Conservation (phyloP, 2,888 invertebrate genomes). For the Coelinius sp. region DNA sequence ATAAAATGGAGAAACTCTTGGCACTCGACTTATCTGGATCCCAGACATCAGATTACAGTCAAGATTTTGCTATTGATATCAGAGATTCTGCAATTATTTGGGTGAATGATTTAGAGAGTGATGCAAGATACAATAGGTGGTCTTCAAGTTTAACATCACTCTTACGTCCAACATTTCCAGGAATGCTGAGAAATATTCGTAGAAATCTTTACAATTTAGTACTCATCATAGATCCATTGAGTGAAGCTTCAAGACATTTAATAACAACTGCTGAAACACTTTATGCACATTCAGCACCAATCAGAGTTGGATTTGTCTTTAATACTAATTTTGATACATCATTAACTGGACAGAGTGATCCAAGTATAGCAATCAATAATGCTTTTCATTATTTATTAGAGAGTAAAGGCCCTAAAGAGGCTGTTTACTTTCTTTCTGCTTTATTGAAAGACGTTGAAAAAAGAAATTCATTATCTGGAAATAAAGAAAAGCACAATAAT, state of each 20-base stretch:
- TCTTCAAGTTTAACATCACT: slow-evolving; percentile 90
- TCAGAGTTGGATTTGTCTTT: slow-evolving; percentile 90
- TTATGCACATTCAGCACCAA: slow-evolving; percentile 90
- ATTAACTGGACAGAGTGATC: slow-evolving; percentile 76
- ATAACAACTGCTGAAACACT: slow-evolving; percentile 92
- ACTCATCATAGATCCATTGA: slow-evolving; percentile 88
- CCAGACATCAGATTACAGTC: slow-evolving; percentile 67
- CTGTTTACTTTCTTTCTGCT: slow-evolving; percentile 84
- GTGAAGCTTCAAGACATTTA: slow-evolving; percentile 78
- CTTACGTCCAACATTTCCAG: slow-evolving; percentile 96
- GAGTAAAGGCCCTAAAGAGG: slow-evolving; percentile 81
- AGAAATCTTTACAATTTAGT: slow-evolving; percentile 91
- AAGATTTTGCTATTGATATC: slow-evolving; percentile 94
- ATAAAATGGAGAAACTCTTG: slow-evolving; percentile 77
- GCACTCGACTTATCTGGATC: slow-evolving; percentile 78
- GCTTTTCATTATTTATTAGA: slow-evolving; percentile 92
- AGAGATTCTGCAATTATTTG: slow-evolving; percentile 93
- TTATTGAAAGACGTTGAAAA: slow-evolving; percentile 14
- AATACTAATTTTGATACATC: slow-evolving; percentile 75
- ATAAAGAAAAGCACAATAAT: slow-evolving; percentile 47
- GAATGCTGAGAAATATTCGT: slow-evolving; percentile 92
- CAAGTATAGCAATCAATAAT: slow-evolving; percentile 87
- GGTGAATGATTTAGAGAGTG: slow-evolving; percentile 95
- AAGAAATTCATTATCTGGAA: neutral
- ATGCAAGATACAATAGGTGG: slow-evolving; percentile 91